These are phyloP conservation scores for Drosophila sturtevanti DNA, from an alignment of 1,140 invertebrate genomes.

Conservation along the genomic window DNA sequence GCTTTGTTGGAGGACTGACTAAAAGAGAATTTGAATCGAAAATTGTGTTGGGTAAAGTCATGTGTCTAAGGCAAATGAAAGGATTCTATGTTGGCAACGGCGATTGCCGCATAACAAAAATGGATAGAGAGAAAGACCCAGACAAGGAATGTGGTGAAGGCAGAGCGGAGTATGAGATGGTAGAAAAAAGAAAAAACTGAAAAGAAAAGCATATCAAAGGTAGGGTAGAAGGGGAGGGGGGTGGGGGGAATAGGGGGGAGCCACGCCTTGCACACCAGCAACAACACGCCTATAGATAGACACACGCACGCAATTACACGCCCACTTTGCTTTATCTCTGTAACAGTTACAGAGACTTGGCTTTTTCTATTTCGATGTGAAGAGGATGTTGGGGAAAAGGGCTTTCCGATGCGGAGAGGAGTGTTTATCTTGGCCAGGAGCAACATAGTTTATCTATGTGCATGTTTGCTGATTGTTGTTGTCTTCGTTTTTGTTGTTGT, in stretches of 20 bases:
- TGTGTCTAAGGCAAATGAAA: constrained; percentile 60
- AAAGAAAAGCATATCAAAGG: constrained; percentile 17
- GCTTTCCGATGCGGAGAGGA: constrained; percentile 26
- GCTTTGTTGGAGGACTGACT: constrained; percentile 30
- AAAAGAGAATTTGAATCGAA: constrained; percentile 56
- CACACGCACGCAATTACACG: constrained; percentile 60
- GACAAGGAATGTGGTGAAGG: constrained; percentile 30
- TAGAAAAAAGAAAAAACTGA: constrained; percentile 17
- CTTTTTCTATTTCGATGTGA: constrained; percentile 34
- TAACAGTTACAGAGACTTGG: constrained; percentile 58
- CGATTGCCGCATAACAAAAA: constrained; percentile 6
- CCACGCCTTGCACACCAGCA: constrained; percentile 17
- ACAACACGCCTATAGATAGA: constrained; percentile 7
- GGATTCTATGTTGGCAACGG: constrained; percentile 44
- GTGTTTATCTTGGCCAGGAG: constrained; percentile 73
- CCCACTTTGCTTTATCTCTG: constrained; percentile 63
- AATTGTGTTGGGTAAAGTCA: constrained; percentile 56
- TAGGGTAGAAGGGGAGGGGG: neutral
- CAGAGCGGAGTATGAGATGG: constrained; percentile 13
- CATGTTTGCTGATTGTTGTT: constrained; percentile 67
- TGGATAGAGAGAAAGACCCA: constrained; percentile 14
- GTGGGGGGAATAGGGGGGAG: neutral
- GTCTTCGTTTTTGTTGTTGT: constrained; percentile 16
- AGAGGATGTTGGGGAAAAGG: neutral
- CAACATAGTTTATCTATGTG: constrained; percentile 79